Base-by-base conservation (phyloP, 1,140 invertebrate genomes). In the Piezodorus guildinii region DNA sequence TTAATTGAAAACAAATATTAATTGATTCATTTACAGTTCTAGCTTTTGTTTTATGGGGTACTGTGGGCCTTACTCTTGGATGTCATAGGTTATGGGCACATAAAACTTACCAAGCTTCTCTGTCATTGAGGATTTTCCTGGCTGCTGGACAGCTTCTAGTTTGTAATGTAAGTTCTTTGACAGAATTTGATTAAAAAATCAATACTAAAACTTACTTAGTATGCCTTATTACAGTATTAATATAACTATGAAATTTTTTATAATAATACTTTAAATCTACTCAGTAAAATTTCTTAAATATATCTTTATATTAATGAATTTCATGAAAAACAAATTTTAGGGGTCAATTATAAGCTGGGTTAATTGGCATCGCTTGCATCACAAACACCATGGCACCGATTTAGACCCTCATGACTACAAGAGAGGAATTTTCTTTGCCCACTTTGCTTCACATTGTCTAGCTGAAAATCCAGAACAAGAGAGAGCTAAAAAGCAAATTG, bases 31-130 rank as follows among this genome's bases (percentile, higher is more conserved):
- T 70, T 62, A 25, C 56, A 90, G 86, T 79, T 60, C 6, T 81
- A 0, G 62, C 79, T 0, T 70, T 86, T 54, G 81, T 83, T 44
- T 69, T 79, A 1, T 68, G 87, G 9, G 81, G 79, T 8, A 80
- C 78, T 3, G 66, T 91, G 51, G 88, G 88, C 8, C 76, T 91
- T 3, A 96, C 93, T 0, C 84, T 85, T 44, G 94, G 94, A 1
- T 86, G 88, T 0, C 94, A 98, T 73, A 79, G 94, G 67, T 74
- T 96, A 17, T 98, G 93, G 92, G 82, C 91, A 0, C 95, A 98
- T 75, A 73, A 78, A 44, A 80, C 88, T 0, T 97, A 90, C 73
- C 83, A 84, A 69, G 93, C 93, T 0, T 80, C 73, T 54, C 76
- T 78, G 0, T 78, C 82, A 3, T 70, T 95, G 0, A 80, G 84